Evolutionary conservation across 2,797 vertebrate genomes (phyloP).

Genomic region (Protonibea diacanthus): DNA sequence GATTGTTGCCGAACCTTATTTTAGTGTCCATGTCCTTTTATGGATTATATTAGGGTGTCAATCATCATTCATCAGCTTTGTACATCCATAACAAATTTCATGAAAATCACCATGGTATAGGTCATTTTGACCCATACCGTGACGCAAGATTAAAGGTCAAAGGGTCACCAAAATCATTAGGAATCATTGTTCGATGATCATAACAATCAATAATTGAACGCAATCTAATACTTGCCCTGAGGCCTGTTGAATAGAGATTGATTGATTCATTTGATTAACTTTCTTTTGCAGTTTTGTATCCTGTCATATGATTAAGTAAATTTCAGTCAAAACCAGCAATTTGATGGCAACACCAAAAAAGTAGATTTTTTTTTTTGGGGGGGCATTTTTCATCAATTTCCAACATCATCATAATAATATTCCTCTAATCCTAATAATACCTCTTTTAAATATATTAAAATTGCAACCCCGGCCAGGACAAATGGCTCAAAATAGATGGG

Average conservation of each 20-base stretch:
- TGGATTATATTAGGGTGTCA: not conserved
- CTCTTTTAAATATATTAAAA: not conserved
- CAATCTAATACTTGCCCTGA: not conserved
- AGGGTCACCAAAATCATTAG: not conserved
- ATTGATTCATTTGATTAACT: not conserved
- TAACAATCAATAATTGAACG: not conserved
- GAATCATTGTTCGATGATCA: not conserved
- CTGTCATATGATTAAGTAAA: too few relatives aligned
- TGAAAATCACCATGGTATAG: too few relatives aligned
- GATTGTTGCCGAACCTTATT: not conserved
- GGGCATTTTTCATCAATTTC: too few relatives aligned
- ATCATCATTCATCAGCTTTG: not conserved
- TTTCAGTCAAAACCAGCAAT: too few relatives aligned
- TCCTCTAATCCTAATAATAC: not conserved
- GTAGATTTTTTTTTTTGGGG: too few relatives aligned
- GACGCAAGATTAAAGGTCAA: not conserved
- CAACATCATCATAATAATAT: too few relatives aligned
- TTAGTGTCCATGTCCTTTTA: not conserved
- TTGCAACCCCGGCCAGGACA: not conserved
- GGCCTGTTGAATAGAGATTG: not conserved
- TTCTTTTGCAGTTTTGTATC: too few relatives aligned
- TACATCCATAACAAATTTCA: not conserved
- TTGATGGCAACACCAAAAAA: too few relatives aligned
- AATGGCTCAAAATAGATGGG: not conserved
- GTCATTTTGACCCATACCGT: too few relatives aligned